A percentile compares a stretch with the other conserved stretches of the same genome.
These are phyloP conservation scores for Tetranychus truncatus DNA, from an alignment of 2,888 invertebrate genomes.

Conservation along the genomic window DNA sequence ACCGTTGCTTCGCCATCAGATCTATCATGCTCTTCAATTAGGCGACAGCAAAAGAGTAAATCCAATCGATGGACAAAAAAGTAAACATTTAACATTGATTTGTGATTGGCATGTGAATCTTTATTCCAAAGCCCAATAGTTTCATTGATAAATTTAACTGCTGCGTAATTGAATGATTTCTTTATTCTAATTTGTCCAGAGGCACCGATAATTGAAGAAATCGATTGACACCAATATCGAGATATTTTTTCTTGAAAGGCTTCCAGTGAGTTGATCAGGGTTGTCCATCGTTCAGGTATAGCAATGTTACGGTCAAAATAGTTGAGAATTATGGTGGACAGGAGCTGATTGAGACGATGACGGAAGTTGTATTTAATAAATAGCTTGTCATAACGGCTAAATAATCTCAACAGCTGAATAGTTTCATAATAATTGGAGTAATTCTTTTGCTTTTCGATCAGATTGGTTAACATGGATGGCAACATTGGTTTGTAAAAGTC, in stretches of 20 bases:
- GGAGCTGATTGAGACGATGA: neutral
- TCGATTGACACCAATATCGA: neutral
- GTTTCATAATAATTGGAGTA: neutral
- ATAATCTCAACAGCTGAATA: neutral
- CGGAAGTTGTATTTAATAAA: neutral
- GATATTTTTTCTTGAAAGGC: neutral
- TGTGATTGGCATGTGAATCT: neutral
- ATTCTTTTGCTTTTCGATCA: neutral
- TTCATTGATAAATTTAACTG: neutral
- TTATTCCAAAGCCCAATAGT: neutral
- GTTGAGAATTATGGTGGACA: neutral
- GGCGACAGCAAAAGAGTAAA: neutral
- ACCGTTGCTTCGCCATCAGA: neutral
- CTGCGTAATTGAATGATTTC: neutral
- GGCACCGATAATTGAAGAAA: neutral
- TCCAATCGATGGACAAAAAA: neutral
- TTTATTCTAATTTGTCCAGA: neutral
- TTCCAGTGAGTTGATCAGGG: neutral
- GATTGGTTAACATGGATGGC: neutral
- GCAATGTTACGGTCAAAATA: neutral
- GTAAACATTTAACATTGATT: neutral
- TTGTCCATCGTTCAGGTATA: neutral
- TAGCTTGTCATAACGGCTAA: neutral
- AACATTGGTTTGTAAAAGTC: neutral
- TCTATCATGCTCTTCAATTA: neutral